phyloP scores from a whole-genome alignment of 2,113 vertebrate species.

The Sorex araneus region DNA sequence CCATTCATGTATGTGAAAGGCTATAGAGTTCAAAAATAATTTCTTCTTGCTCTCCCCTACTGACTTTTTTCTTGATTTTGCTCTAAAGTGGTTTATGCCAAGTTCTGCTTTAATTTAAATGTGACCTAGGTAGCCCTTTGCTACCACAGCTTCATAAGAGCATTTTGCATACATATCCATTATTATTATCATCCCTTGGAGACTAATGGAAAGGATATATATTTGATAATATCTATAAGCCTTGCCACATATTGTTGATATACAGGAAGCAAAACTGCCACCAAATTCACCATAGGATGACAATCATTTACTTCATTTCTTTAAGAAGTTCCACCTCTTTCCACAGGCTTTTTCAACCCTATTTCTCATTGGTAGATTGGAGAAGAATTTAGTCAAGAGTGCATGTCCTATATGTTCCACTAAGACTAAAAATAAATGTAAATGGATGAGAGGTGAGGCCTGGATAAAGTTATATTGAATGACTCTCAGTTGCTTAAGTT shows the following conservation, averaged over 20 bases:
- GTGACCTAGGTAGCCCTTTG: conserved; percentile 1
- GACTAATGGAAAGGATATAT: conserved; percentile 27
- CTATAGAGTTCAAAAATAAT: conserved; percentile 50
- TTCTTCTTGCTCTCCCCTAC: conserved; percentile 24
- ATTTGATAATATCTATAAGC: conserved; percentile 7
- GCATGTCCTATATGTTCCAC: neutral
- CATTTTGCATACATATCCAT: conserved; percentile 26
- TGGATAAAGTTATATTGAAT: neutral
- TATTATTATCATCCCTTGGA: neutral
- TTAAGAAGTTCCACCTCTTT: neutral
- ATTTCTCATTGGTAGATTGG: neutral
- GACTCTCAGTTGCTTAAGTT: conserved; percentile 55
- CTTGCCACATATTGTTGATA: neutral
- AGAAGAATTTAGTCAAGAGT: conserved; percentile 49
- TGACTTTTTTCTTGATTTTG: conserved; percentile 48
- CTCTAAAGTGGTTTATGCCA: conserved; percentile 50
- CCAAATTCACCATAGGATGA: neutral
- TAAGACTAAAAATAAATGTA: conserved; percentile 57
- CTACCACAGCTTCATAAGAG: conserved; percentile 16
- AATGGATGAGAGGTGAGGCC: neutral
- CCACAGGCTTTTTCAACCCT: neutral
- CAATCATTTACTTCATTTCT: neutral
- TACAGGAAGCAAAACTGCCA: neutral
- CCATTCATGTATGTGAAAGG: neutral
- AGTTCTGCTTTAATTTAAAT: conserved; percentile 56